Conservation (phyloP, 2,797 vertebrate genomes). For the Eulemur rubriventer region DNA sequence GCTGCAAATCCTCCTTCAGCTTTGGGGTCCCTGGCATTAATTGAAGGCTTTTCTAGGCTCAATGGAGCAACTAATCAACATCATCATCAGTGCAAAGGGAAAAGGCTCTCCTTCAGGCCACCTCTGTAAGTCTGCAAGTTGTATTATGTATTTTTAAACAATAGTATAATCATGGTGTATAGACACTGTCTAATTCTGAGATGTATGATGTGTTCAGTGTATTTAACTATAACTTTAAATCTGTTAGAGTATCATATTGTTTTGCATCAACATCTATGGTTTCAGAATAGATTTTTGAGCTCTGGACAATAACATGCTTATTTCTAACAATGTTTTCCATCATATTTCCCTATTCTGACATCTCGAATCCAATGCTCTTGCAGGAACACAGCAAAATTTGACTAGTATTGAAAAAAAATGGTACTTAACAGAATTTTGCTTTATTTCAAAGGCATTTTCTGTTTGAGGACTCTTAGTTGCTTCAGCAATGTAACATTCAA, state of each 20-base stretch:
- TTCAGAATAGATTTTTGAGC: conserved; percentile 3
- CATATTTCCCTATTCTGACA: neutral
- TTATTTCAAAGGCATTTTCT: conserved; percentile 14
- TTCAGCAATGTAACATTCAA: neutral
- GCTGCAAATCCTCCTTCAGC: neutral
- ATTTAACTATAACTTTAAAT: neutral
- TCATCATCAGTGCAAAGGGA: neutral
- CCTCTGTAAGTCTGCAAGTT: neutral
- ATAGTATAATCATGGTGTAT: neutral
- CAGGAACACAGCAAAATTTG: neutral
- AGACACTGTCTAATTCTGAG: neutral
- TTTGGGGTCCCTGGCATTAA: neutral
- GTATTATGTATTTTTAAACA: neutral
- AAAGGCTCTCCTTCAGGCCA: neutral
- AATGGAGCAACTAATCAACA: neutral
- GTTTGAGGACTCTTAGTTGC: neutral
- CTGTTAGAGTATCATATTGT: neutral
- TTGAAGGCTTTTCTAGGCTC: neutral
- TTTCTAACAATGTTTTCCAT: neutral
- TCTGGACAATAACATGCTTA: neutral
- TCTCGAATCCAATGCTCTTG: neutral
- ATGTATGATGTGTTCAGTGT: neutral
- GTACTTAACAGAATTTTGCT: neutral
- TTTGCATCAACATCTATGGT: neutral
- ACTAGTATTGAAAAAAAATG: neutral